These are phyloP conservation scores for Thalassarche chlororhynchos DNA, from an alignment of 2,113 vertebrate genomes.

Conservation along the genomic window DNA sequence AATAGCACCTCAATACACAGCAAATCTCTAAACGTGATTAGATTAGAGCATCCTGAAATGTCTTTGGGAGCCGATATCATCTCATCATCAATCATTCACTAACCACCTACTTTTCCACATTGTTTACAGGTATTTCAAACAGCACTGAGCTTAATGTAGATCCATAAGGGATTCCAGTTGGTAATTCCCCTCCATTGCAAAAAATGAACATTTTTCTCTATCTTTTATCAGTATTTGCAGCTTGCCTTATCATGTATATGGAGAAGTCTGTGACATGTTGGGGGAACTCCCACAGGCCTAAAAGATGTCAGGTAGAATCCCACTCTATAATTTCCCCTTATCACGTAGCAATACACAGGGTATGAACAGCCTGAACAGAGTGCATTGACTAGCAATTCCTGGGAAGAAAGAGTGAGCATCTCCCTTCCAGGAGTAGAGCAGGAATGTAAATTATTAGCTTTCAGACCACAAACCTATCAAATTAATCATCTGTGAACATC, in stretches of 20 bases:
- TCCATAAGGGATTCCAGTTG: not conserved
- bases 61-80: not conserved
- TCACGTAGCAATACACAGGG: not conserved
- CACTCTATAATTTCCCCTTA: not conserved
- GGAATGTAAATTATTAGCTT: not conserved
- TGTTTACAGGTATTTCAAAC: not conserved
- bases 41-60: not conserved
- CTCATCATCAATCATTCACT: not conserved
- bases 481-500: not conserved
- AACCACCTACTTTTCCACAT: not conserved
- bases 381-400: not conserved
- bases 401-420: not conserved
- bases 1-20: not conserved
- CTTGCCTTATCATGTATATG: not conserved
- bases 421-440: not conserved
- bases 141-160: not conserved
- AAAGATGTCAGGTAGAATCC: not conserved
- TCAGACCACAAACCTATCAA: not conserved
- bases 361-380: not conserved
- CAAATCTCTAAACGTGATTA: not conserved
- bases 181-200: not conserved
- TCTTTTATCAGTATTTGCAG: not conserved
- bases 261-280: not conserved
- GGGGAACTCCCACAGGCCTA: not conserved
- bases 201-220: not conserved